Base-by-base conservation (phyloP, 2,113 vertebrate genomes). In the Salvator merianae region DNA sequence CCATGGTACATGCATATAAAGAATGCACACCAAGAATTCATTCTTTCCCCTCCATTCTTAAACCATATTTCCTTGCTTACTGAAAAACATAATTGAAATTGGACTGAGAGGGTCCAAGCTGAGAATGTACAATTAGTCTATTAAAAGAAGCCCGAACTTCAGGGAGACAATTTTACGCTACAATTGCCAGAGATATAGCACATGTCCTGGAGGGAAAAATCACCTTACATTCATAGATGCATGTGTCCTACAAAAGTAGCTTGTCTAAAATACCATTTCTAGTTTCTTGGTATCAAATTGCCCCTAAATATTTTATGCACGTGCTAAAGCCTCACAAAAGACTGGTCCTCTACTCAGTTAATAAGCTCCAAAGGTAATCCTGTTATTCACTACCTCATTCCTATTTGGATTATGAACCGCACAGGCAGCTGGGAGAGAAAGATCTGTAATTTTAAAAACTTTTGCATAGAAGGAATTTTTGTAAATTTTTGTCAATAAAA, bases 151-250 rank as follows among this genome's bases (percentile, higher is more conserved):
- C 8, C 77, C 74, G 72, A 1, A 80, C 34, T 86, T 69, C 79
- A 72, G 80, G 87, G 40, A 86, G 78, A 85, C 84, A 79, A n/a
- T 85, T 91, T 91, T 86, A 69, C 82, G 91, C 68, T 36, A 79
- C 79, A 84, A 85, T 70, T 88, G 81, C 30, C 30, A 86, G 53
- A 5, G 83, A 28, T 79, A 18, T 2, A 68, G 24, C 65, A 89
- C 73, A 75, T 69, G 78, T 38, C 80, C 7, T 32, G 12, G 26
- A 50, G 32, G 81, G 53, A 47, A 68, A n/a, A 82, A 65, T 1
- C 91, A 86, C 86, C 36, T 22, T 70, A 72, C 85, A 65, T 82
- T 77, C 63, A 68, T 34, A 71, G 38, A 87, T 71, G 88, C 81
- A 1, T 69, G 53, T 43, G 55, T 81, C 88, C 6, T 86, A 69